phyloP scores from a whole-genome alignment of 2,113 vertebrate species.

The Asarcornis scutulata region DNA sequence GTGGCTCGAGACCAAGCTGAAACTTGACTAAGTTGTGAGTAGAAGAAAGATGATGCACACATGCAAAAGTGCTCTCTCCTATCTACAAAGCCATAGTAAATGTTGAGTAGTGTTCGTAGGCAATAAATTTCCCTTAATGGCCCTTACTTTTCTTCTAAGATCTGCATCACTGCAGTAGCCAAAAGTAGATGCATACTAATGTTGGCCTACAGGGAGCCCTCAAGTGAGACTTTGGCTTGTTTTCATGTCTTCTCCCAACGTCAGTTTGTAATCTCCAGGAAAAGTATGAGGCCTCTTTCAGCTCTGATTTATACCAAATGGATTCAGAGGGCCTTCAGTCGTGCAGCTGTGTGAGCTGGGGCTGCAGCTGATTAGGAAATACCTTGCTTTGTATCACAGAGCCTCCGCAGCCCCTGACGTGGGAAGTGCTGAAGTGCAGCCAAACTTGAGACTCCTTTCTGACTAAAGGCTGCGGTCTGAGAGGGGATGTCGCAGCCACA shows the following conservation, averaged over 20 bases:
- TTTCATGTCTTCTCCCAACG: neutral
- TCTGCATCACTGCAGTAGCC: neutral
- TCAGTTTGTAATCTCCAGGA: neutral
- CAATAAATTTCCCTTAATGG: neutral
- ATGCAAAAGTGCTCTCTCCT: neutral
- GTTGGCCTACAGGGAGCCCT: neutral
- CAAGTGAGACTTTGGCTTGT: neutral
- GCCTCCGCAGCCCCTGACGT: neutral
- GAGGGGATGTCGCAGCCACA: accelerated
- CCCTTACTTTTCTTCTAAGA: neutral
- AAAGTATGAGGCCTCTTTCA: neutral
- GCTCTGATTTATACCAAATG: neutral
- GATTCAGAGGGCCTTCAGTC: neutral
- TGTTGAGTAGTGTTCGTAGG: neutral
- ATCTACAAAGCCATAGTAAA: neutral
- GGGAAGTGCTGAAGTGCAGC: accelerated
- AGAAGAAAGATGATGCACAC: neutral
- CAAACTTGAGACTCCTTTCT: neutral
- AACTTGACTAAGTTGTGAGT: neutral
- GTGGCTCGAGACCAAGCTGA: neutral
- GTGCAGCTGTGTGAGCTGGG: neutral
- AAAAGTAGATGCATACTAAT: neutral
- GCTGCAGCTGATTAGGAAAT: neutral
- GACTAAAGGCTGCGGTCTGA: neutral
- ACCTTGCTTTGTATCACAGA: neutral